Evolutionary conservation across 2,797 vertebrate species (phyloP).

Genomic region (Centroberyx gerrardi): DNA sequence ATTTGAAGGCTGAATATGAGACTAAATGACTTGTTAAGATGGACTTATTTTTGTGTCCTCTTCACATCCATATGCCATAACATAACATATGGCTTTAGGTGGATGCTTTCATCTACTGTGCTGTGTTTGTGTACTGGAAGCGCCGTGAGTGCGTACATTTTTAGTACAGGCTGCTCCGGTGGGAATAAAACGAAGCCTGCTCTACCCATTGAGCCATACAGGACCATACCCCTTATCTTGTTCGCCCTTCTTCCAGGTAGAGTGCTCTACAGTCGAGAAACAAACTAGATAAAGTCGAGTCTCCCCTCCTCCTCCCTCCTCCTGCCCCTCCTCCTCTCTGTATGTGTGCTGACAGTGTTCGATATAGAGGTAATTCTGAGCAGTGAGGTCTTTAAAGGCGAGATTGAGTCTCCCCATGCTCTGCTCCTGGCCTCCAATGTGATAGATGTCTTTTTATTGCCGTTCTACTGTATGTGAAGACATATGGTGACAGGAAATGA

Average conservation of each 20-base stretch:
- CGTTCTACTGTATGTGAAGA: slow-evolving; percentile 14
- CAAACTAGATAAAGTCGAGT: slow-evolving; percentile 1
- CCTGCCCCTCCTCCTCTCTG: not conserved
- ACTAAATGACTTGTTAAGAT: too few relatives aligned
- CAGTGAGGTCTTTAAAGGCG: slow-evolving; percentile 55
- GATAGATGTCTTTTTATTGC: slow-evolving; percentile 67
- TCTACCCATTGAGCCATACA: too few relatives aligned
- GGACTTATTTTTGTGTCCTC: not conserved
- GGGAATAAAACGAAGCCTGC: too few relatives aligned
- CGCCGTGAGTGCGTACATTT: not conserved
- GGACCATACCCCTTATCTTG: too few relatives aligned
- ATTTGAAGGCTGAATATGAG: too few relatives aligned
- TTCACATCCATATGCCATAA: slow-evolving; percentile 10
- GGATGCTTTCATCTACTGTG: slow-evolving; percentile 1
- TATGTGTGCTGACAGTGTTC: not conserved
- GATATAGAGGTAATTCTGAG: slow-evolving; percentile 27
- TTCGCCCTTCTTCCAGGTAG: too few relatives aligned
- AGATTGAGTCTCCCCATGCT: slow-evolving; percentile 56
- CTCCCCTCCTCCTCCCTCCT: not conserved
- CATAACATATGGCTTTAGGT: not conserved
- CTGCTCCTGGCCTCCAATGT: slow-evolving; percentile 56
- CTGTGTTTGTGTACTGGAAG: not conserved
- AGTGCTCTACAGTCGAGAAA: not conserved
- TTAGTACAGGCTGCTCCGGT: too few relatives aligned
- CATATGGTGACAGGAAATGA: slow-evolving; percentile 11